phyloP scores from a whole-genome alignment of 2,888 invertebrate species.

The Mechanitis mazaeus region DNA sequence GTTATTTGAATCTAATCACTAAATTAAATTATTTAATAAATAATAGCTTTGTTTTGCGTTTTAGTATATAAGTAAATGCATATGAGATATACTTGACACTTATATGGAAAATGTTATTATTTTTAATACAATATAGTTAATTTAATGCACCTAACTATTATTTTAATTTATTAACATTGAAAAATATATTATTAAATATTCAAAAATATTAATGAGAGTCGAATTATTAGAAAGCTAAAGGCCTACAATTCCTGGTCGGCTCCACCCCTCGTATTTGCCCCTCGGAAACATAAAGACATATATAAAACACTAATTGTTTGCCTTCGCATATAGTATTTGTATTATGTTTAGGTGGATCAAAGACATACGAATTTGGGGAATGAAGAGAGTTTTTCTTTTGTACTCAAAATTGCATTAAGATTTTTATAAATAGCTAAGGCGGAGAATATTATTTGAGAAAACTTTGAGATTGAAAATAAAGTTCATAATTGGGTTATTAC shows the following conservation, averaged over 20 bases:
- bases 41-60: too few species aligned
- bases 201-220: slow-evolving; percentile 6
- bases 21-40: too few species aligned
- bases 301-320: slow-evolving; percentile 48
- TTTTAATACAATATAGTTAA: background rate
- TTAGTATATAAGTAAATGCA: too few species aligned
- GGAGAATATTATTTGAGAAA: slow-evolving; percentile 9
- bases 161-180: background rate
- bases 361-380: slow-evolving; percentile 48
- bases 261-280: slow-evolving; percentile 29
- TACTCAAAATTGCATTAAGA: slow-evolving; percentile 21
- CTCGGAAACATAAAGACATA: slow-evolving; percentile 31
- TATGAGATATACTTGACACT: too few species aligned
- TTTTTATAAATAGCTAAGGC: slow-evolving; percentile 16
- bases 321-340: slow-evolving; percentile 42
- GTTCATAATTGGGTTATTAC: slow-evolving; percentile 4
- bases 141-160: background rate
- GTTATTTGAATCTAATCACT: too few species aligned
- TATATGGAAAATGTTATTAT: too few species aligned
- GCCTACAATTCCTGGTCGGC: slow-evolving; percentile 17
- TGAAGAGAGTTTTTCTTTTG: slow-evolving; percentile 38
- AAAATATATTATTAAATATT: background rate
- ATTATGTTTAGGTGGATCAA: slow-evolving; percentile 47
- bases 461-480: slow-evolving; percentile 3
- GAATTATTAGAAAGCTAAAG: slow-evolving; percentile 14